phyloP scores from a whole-genome alignment of 2,888 invertebrate species.

The Chouioia cunea region DNA sequence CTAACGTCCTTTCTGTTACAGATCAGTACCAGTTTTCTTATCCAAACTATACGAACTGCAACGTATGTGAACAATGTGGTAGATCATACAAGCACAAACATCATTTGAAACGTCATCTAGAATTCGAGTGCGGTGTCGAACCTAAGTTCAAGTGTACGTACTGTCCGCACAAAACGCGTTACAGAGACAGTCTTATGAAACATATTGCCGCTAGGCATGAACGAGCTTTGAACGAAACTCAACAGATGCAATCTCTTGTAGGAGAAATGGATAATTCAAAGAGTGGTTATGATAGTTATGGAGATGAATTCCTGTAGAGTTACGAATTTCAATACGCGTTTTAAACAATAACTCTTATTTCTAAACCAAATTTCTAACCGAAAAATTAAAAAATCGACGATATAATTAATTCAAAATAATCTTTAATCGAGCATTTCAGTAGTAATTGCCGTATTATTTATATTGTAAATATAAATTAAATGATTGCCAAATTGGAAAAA shows the following conservation, averaged over 20 bases:
- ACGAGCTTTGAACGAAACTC: constrained; percentile 48
- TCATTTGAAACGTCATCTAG: constrained; percentile 62
- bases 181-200: constrained; percentile 63
- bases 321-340: no score
- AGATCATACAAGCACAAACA: constrained; percentile 63
- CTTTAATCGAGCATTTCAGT: no score
- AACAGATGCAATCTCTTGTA: constrained; percentile 1
- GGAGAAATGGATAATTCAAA: no score
- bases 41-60: background rate
- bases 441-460: no score
- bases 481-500: no score
- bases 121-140: constrained; percentile 70
- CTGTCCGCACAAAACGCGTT: constrained; percentile 67
- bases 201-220: constrained; percentile 62
- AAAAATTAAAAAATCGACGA: no score
- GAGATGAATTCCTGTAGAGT: no score
- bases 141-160: constrained; percentile 68
- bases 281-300: no score
- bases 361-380: no score
- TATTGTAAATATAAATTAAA: no score
- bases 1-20: background rate
- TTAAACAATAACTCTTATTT: no score
- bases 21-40: background rate
- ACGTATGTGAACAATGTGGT: constrained; percentile 57
- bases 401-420: no score